Percentiles rank a stretch among this genome's conserved stretches.
phyloP scores from a whole-genome alignment of 2,888 invertebrate species.

The Megamerina dolium region DNA sequence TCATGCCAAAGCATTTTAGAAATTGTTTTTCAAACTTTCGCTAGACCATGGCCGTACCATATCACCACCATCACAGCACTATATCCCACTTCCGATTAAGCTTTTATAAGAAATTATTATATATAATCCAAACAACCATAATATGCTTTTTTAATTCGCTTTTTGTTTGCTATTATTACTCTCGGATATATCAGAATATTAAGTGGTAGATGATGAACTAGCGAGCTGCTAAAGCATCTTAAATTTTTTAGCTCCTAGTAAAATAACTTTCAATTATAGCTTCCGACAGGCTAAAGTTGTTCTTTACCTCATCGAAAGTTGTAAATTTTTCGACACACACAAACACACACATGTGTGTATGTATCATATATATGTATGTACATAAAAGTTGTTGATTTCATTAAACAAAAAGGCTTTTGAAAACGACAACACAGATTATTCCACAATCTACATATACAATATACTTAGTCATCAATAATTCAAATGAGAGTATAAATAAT shows the following conservation, averaged over 20 bases:
- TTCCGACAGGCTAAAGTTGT: conserved; percentile 37
- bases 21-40: too few relatives aligned
- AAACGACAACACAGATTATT: conserved; percentile 3
- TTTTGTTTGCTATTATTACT: conserved; percentile 1
- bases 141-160: conserved; percentile 1
- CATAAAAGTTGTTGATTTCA: too few relatives aligned
- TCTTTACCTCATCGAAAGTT: conserved; percentile 26
- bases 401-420: too few relatives aligned
- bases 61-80: not conserved
- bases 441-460: too few relatives aligned
- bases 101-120: conserved; percentile 8
- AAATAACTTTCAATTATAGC: conserved; percentile 45
- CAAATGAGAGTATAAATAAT: too few relatives aligned
- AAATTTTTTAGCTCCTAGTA: conserved; percentile 46
- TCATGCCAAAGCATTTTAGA: too few relatives aligned
- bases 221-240: conserved; percentile 43
- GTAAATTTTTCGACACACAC: conserved; percentile 27
- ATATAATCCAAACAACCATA: too few relatives aligned
- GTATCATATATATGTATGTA: too few relatives aligned
- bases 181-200: conserved; percentile 17
- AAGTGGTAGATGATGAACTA: conserved; percentile 15
- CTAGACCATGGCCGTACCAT: not conserved
- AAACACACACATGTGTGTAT: not conserved
- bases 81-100: conserved; percentile 1
- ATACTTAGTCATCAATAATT: too few relatives aligned